Percentiles rank a stretch among this genome's conserved stretches.
These are phyloP conservation scores for Acanthopleura granulata DNA, from an alignment of 2,888 invertebrate genomes.

Conservation along the genomic window DNA sequence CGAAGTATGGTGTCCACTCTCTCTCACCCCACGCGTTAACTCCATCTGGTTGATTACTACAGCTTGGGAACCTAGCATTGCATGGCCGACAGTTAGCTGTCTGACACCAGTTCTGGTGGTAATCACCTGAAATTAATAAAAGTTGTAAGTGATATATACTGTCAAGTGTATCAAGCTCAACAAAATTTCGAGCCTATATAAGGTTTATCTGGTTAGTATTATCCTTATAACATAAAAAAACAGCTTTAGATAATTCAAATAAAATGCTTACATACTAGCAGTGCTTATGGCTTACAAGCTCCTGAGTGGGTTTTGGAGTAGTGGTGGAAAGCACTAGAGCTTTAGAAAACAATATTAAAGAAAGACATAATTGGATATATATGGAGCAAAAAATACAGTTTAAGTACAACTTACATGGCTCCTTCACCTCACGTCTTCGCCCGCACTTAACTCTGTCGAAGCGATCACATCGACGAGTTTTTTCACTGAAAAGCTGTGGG, in stretches of 20 bases:
- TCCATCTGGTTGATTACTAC: constrained; percentile 39
- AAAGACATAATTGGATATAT: no score
- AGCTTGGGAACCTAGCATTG: constrained; percentile 36
- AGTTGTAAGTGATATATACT: neutral
- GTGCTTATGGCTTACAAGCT: no score
- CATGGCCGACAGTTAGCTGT: constrained; percentile 47
- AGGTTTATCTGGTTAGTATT: no score
- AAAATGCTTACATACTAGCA: no score
- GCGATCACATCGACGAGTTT: constrained; percentile 29
- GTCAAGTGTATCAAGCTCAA: neutral
- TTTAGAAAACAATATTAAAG: neutral
- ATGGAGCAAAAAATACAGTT: neutral
- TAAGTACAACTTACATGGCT: constrained; percentile 40
- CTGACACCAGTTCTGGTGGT: constrained; percentile 34
- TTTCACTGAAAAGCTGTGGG: neutral
- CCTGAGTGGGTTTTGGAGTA: no score
- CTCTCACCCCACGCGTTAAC: constrained; percentile 19
- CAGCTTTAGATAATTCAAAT: no score
- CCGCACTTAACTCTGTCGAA: constrained; percentile 41
- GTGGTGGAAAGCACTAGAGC: no score
- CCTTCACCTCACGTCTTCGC: constrained; percentile 37
- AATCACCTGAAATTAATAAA: constrained; percentile 40
- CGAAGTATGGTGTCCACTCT: neutral
- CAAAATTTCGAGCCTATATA: no score
- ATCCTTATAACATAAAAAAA: no score